Conservation (phyloP, 2,113 vertebrate species). For the Hyla sarda region DNA sequence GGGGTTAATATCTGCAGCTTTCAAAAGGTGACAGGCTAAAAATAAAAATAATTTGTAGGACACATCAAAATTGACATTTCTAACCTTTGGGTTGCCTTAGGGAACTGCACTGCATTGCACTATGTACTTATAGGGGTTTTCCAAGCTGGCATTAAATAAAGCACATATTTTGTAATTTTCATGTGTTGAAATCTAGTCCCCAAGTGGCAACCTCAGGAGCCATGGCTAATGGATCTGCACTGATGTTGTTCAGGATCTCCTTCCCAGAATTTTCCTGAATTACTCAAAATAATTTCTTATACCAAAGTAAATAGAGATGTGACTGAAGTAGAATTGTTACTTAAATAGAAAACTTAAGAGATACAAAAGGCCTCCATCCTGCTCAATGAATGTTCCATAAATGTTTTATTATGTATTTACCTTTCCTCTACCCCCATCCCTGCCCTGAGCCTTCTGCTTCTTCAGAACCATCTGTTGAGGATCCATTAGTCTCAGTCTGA, state of each 20-base stretch:
- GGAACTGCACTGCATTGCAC: neutral
- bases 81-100: neutral
- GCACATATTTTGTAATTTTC: neutral
- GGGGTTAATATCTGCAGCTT: neutral
- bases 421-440: conserved; percentile 8
- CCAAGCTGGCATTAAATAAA: neutral
- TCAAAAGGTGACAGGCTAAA: neutral
- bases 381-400: neutral
- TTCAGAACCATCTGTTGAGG: conserved; percentile 51
- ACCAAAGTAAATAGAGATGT: neutral
- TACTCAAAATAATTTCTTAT: neutral
- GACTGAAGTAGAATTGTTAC: neutral
- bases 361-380: neutral
- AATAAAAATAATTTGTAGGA: neutral
- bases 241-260: neutral
- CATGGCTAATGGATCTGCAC: neutral
- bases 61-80: neutral
- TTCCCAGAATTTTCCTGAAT: neutral
- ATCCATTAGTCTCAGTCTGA: conserved; percentile 52
- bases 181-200: neutral
- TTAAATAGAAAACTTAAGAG: neutral
- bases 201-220: neutral
- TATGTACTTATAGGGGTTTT: neutral
- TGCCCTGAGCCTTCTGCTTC: conserved; percentile 40
- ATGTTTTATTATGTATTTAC: conserved; percentile 42